Conservation (phyloP, 2,888 invertebrate species). For the Dicyrtomina minuta region DNA sequence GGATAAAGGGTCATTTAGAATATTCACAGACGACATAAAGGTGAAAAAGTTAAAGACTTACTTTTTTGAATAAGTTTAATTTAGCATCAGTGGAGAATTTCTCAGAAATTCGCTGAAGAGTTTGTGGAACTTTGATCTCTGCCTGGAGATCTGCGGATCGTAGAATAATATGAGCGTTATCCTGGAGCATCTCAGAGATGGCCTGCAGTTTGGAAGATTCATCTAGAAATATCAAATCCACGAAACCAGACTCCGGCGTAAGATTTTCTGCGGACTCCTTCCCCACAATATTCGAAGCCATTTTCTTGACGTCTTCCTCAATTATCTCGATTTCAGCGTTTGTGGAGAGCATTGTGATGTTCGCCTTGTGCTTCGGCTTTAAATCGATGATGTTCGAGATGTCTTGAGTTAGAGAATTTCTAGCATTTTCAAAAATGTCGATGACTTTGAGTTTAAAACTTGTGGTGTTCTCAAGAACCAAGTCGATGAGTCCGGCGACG, state of each 20-base stretch:
- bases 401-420: conserved; percentile 16
- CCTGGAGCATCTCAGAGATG: not conserved
- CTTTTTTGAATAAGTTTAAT: too few relatives aligned
- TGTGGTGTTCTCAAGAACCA: conserved; percentile 22
- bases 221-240: conserved; percentile 24
- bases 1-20: too few relatives aligned
- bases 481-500: conserved; percentile 18
- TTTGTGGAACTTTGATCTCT: not conserved
- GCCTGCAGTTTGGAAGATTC: conserved; percentile 5
- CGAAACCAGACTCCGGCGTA: conserved; percentile 2
- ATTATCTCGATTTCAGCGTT: conserved; percentile 9
- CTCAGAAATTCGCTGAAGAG: conserved; percentile 1
- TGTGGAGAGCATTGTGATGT: too few relatives aligned
- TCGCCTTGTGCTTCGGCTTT: not conserved
- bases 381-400: conserved; percentile 20
- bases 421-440: conserved; percentile 20
- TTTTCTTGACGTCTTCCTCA: not conserved
- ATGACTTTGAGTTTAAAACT: conserved; percentile 16
- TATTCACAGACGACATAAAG: too few relatives aligned
- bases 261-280: conserved; percentile 20
- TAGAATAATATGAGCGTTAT: conserved; percentile 23
- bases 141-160: not conserved
- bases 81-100: too few relatives aligned
- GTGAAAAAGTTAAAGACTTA: too few relatives aligned
- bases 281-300: conserved; percentile 9